These are phyloP conservation scores for Leptinotarsa texana DNA, from an alignment of 1,140 invertebrate species.

Conservation along the genomic window DNA sequence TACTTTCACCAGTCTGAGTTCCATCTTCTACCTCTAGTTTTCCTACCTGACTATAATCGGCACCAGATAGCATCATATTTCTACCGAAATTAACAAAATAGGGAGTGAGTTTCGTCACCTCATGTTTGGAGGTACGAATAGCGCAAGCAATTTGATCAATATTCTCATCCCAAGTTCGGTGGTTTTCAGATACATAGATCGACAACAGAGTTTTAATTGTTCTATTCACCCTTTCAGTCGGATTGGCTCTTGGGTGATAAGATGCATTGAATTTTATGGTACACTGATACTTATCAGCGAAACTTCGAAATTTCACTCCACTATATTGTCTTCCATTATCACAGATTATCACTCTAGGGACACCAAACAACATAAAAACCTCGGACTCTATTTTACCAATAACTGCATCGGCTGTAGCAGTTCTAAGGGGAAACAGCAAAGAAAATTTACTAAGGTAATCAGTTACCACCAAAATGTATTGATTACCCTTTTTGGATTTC, in stretches of 20 bases:
- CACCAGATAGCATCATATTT: not conserved
- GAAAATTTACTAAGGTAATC: constrained; percentile 30
- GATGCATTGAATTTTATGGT: not conserved
- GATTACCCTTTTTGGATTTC: constrained; percentile 14
- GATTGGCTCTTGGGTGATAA: not conserved
- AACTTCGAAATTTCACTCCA: constrained; percentile 14
- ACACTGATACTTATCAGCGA: not conserved
- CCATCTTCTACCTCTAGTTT: not conserved
- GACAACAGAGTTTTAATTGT: constrained; percentile 11
- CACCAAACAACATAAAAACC: constrained; percentile 35
- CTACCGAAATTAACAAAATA: constrained; percentile 36
- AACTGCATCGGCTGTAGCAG: constrained; percentile 11
- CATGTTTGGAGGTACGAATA: constrained; percentile 28
- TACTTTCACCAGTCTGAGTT: not conserved
- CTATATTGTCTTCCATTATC: constrained; percentile 22
- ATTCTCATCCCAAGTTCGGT: constrained; percentile 33
- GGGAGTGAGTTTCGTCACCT: constrained; percentile 41
- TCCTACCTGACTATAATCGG: not conserved
- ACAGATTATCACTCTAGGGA: constrained; percentile 22
- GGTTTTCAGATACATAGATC: constrained; percentile 33
- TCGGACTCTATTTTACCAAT: constrained; percentile 18
- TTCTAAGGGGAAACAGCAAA: constrained; percentile 25
- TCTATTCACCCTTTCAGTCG: constrained; percentile 7
- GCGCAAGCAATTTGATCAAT: constrained; percentile 34
- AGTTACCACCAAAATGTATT: constrained; percentile 23